phyloP scores from a whole-genome alignment of 2,113 vertebrate species.

The Rhizomys pruinosus region DNA sequence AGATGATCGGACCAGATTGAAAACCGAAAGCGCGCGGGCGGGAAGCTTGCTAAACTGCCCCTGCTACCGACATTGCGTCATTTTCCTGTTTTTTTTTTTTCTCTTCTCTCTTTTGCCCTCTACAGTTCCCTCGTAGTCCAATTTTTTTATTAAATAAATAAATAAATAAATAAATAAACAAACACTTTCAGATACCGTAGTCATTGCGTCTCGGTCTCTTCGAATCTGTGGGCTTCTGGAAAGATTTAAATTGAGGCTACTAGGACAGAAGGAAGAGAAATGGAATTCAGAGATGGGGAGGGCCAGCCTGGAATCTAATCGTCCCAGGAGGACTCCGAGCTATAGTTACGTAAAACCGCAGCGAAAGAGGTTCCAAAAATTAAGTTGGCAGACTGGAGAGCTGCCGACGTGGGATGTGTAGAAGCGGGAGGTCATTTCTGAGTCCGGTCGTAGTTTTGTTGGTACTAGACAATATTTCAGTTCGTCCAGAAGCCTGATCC shows the following conservation, averaged over 20 bases:
- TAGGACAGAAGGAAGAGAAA: background rate
- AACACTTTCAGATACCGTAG: too few species aligned
- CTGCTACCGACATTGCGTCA: accelerated
- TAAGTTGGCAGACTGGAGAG: accelerated
- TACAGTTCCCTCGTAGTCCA: background rate
- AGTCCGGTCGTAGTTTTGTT: background rate
- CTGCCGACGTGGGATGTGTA: background rate
- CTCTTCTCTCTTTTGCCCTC: background rate
- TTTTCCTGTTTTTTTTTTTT: background rate
- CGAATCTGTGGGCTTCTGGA: background rate
- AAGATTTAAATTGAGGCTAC: background rate
- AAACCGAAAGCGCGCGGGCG: constrained; percentile 27
- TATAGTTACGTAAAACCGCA: background rate
- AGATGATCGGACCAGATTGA: constrained; percentile 64
- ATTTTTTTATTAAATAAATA: background rate
- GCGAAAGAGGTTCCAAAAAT: accelerated
- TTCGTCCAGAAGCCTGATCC: background rate
- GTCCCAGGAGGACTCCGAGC: background rate
- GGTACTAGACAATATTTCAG: background rate
- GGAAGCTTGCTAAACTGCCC: background rate
- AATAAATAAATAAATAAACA: too few species aligned
- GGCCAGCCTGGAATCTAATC: background rate
- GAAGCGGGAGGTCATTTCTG: background rate
- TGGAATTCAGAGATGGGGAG: background rate
- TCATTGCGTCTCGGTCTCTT: background rate